These are phyloP conservation scores for Anguilla anguilla DNA, from an alignment of 2,797 vertebrate genomes.

Conservation along the genomic window DNA sequence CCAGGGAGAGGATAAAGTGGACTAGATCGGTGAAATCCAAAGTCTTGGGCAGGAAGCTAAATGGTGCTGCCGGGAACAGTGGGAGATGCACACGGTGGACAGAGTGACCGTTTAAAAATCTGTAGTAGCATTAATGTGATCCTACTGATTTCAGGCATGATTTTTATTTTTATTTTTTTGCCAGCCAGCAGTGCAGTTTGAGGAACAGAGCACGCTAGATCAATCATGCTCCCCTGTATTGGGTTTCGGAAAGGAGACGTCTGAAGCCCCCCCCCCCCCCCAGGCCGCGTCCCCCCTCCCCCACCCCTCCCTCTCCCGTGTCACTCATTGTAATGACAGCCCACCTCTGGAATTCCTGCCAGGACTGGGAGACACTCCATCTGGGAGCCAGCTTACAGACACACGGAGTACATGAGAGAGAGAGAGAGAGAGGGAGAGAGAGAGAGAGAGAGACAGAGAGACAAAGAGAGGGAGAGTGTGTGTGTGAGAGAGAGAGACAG, in stretches of 20 bases:
- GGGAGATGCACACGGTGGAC: not conserved
- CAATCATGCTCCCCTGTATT: slow-evolving; percentile 49
- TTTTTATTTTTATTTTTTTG: not conserved
- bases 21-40: not conserved
- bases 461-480: not conserved
- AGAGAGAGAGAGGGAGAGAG: slow-evolving; percentile 23
- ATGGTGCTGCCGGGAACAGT: not conserved
- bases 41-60: not conserved
- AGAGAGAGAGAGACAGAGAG: not conserved
- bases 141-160: not conserved
- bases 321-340: slow-evolving; percentile 67
- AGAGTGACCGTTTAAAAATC: not conserved
- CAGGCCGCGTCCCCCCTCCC: slow-evolving; percentile 62
- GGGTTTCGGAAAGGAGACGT: slow-evolving; percentile 59
- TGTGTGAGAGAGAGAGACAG: not conserved
- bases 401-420: slow-evolving; percentile 24
- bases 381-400: slow-evolving; percentile 51
- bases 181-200: not conserved
- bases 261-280: slow-evolving; percentile 45
- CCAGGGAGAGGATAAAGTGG: not conserved
- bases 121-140: not conserved
- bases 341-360: slow-evolving; percentile 68
- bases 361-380: slow-evolving; percentile 44
- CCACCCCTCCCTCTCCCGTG: slow-evolving; percentile 48
- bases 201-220: slow-evolving; percentile 42